Evolutionary conservation across 1,140 invertebrate genomes (phyloP).

Genomic region (Carposina sasakii): DNA sequence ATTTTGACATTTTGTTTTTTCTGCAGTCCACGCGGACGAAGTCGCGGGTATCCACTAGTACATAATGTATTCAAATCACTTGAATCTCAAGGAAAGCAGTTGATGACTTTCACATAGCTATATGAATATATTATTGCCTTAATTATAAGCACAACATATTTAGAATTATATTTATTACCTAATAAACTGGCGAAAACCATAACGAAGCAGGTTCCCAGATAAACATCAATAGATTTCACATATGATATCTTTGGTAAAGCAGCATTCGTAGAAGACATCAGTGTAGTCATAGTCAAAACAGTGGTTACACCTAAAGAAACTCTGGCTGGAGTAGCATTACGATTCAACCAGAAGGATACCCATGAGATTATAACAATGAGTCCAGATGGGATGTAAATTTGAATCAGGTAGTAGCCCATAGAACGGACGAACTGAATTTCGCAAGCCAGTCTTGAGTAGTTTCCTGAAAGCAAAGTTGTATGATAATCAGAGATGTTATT

Average conservation of each 20-base stretch:
- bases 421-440: conserved; percentile 97
- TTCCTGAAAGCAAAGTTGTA: conserved; percentile 83
- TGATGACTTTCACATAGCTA: too few species aligned
- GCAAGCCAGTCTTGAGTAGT: conserved; percentile 96
- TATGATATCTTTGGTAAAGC: conserved; percentile 98
- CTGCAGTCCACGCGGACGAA: too few species aligned
- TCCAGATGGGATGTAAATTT: conserved; percentile 99
- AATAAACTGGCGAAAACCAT: conserved; percentile 96
- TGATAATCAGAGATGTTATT: too few species aligned
- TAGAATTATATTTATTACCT: conserved; percentile 82
- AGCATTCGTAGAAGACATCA: conserved; percentile 98
- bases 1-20: too few species aligned
- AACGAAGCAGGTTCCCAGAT: conserved; percentile 97
- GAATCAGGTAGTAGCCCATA: conserved; percentile 99
- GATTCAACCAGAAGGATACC: conserved; percentile 95
- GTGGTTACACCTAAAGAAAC: conserved; percentile 97
- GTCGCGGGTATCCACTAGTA: too few species aligned
- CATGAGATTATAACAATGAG: conserved; percentile 99
- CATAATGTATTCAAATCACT: too few species aligned
- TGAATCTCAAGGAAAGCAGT: too few species aligned
- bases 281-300: conserved; percentile 98
- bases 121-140: too few species aligned
- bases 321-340: conserved; percentile 96
- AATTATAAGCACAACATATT: too few species aligned
- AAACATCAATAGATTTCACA: conserved; percentile 98